Evolutionary conservation across 2,113 vertebrate species (phyloP).

Genomic region (Sander vitreus): DNA sequence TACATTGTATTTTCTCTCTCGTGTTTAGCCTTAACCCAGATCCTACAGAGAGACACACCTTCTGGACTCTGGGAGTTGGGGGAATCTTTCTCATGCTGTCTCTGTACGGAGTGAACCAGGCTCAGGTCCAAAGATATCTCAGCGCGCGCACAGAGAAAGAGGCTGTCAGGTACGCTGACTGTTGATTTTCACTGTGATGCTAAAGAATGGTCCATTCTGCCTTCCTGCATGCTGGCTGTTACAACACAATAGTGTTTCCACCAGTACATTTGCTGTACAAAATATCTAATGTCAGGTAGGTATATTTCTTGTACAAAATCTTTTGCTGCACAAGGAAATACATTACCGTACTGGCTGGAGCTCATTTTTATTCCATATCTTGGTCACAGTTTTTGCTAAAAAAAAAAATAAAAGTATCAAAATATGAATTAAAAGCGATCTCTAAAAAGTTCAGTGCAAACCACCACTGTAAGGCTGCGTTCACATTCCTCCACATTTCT

Average conservation of each 20-base stretch:
- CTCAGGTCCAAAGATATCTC: slow-evolving; percentile 96
- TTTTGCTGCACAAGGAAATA: too few species aligned
- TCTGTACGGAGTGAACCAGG: slow-evolving; percentile 95
- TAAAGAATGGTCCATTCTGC: too few species aligned
- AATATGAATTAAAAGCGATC: not conserved
- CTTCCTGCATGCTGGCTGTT: too few species aligned
- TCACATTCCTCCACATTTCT: too few species aligned
- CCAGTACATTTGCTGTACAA: too few species aligned
- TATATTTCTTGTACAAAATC: too few species aligned
- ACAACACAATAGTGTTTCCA: too few species aligned
- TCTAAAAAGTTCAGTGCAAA: not conserved
- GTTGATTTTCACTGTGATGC: not conserved
- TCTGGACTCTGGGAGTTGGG: slow-evolving; percentile 93
- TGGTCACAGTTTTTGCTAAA: too few species aligned
- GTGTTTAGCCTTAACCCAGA: slow-evolving; percentile 88
- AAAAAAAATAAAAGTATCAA: too few species aligned
- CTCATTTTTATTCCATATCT: too few species aligned
- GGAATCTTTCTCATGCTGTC: slow-evolving; percentile 96
- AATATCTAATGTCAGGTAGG: too few species aligned
- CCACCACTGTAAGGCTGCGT: not conserved
- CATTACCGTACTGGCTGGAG: too few species aligned
- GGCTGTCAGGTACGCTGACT: slow-evolving; percentile 80
- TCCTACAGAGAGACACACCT: slow-evolving; percentile 92
- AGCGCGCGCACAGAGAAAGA: slow-evolving; percentile 91
- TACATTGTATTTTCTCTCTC: not conserved